A percentile compares a stretch with the other conserved stretches of the same genome.
These are phyloP conservation scores for Sipha flava DNA, from an alignment of 1,140 invertebrate species.

Conservation along the genomic window DNA sequence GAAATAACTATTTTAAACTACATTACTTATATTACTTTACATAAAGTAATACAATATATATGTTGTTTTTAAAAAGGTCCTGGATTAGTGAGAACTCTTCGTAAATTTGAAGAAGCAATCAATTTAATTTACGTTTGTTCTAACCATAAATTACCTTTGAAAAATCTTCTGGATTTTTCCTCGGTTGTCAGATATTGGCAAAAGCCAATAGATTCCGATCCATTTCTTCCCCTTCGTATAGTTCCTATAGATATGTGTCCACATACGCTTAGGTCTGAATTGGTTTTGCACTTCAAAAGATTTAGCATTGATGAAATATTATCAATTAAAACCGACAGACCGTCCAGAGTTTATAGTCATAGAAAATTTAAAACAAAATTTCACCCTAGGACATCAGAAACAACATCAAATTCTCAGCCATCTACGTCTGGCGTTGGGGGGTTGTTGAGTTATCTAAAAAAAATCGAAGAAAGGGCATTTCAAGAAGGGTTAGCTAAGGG, in stretches of 20 bases:
- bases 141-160: slow-evolving; percentile 71
- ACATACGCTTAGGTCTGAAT: slow-evolving; percentile 80
- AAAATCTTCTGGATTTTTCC: slow-evolving; percentile 84
- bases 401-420: neutral
- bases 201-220: slow-evolving; percentile 44
- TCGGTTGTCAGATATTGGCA: slow-evolving; percentile 41
- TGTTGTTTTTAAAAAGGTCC: slow-evolving; percentile 40
- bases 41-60: neutral
- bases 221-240: slow-evolving; percentile 69
- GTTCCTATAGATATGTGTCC: slow-evolving; percentile 91
- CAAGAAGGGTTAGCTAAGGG: slow-evolving; percentile 33
- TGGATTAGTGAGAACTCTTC: slow-evolving; percentile 53
- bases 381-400: neutral
- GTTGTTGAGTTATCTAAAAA: neutral
- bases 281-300: slow-evolving; percentile 73
- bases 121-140: slow-evolving; percentile 86
- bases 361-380: neutral
- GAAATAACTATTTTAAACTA: neutral
- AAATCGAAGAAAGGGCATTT: slow-evolving; percentile 33
- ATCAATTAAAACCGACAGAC: neutral
- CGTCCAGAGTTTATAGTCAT: neutral
- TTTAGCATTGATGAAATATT: slow-evolving; percentile 6
- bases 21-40: neutral
- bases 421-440: neutral
- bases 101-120: slow-evolving; percentile 63